These are phyloP conservation scores for Trichopria drosophilae DNA, from an alignment of 2,888 invertebrate genomes.

Conservation along the genomic window DNA sequence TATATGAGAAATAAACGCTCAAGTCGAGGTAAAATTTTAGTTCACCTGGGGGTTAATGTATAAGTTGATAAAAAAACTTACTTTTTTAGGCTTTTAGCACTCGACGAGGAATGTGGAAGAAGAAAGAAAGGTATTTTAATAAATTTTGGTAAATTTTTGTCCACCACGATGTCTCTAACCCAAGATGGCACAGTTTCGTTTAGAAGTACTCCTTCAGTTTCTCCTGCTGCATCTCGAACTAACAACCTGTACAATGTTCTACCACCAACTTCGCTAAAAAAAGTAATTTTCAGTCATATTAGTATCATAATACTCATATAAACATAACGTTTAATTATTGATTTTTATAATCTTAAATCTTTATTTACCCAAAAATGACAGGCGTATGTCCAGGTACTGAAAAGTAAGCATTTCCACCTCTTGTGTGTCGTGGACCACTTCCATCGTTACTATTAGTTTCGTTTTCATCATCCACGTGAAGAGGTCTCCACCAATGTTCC, in stretches of 20 bases:
- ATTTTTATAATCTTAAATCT: conserved; percentile 1
- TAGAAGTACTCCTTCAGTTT: conserved; percentile 87
- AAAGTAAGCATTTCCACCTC: conserved; percentile 70
- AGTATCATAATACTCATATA: not conserved
- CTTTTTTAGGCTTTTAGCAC: conserved; percentile 69
- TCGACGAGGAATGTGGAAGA: conserved; percentile 82
- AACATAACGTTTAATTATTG: not conserved
- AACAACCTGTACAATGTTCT: conserved; percentile 86
- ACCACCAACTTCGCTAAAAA: conserved; percentile 86
- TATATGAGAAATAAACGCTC: too few relatives aligned
- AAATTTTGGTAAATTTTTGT: conserved; percentile 91
- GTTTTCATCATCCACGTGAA: conserved; percentile 72
- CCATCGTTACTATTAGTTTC: conserved; percentile 67
- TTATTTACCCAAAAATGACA: conserved; percentile 84
- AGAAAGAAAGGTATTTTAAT: conserved; percentile 97
- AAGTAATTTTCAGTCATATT: conserved; percentile 2
- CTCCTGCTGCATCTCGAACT: conserved; percentile 91
- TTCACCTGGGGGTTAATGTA: too few relatives aligned
- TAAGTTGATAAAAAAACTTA: conserved; percentile 55
- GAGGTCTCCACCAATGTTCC: conserved; percentile 88
- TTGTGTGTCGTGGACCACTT: conserved; percentile 50
- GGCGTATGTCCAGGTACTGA: conserved; percentile 94
- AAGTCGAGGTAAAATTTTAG: too few relatives aligned
- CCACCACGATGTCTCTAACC: conserved; percentile 93
- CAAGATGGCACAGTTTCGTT: conserved; percentile 94